A percentile compares a stretch with the other conserved stretches of the same genome.
These are phyloP conservation scores for Champsocephalus esox DNA, from an alignment of 2,797 vertebrate genomes.

Conservation along the genomic window DNA sequence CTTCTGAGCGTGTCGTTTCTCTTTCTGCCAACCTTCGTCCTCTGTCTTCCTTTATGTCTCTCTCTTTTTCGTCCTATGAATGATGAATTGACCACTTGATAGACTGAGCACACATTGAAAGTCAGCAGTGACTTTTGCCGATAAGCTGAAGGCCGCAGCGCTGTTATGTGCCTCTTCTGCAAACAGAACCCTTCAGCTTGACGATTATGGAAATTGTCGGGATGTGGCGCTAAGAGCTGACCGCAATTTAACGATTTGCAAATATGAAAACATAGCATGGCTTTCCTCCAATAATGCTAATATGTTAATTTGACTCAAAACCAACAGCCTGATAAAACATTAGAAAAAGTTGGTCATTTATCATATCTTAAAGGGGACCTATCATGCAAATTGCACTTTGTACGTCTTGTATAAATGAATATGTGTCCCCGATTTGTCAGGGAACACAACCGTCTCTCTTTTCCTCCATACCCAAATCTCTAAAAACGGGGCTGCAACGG, in stretches of 20 bases:
- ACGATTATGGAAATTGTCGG: slow-evolving; percentile 36
- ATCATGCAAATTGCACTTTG: too few species aligned
- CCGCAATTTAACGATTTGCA: neutral
- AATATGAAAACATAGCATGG: too few species aligned
- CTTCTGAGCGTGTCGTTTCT: slow-evolving; percentile 11
- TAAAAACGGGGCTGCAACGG: too few species aligned
- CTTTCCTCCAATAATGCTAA: neutral
- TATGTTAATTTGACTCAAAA: too few species aligned
- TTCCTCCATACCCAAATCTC: too few species aligned
- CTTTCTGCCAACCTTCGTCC: slow-evolving; percentile 2
- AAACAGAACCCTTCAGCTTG: neutral
- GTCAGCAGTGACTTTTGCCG: slow-evolving; percentile 51
- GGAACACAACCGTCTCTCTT: too few species aligned
- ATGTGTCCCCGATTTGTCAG: too few species aligned
- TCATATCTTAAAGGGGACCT: too few species aligned
- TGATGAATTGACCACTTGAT: slow-evolving; percentile 27
- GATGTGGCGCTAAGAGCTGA: neutral
- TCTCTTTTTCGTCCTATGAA: slow-evolving; percentile 19
- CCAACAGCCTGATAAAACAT: too few species aligned
- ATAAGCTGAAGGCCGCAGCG: slow-evolving; percentile 15
- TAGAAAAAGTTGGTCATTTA: too few species aligned
- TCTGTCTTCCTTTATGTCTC: neutral
- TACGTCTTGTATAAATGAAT: too few species aligned
- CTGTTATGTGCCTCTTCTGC: neutral
- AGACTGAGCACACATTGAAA: slow-evolving; percentile 35